A percentile compares a stretch with the other conserved stretches of the same genome.
Evolutionary conservation across 2,888 invertebrate species (phyloP).

Genomic region (Andrena minutula): DNA sequence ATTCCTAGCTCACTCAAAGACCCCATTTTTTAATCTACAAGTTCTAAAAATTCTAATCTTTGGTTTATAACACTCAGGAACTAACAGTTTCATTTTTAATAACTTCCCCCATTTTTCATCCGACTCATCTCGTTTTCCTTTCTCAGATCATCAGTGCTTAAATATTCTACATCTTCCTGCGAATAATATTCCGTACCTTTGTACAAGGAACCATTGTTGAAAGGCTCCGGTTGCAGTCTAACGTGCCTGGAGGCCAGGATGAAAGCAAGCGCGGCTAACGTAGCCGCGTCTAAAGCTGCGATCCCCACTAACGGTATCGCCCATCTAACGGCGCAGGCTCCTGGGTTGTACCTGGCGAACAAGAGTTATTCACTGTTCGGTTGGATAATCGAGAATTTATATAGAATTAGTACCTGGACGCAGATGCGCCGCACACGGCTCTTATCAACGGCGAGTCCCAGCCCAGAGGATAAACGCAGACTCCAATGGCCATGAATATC

Average conservation of each 20-base stretch:
- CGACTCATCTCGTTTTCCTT: neutral
- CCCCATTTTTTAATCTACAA: too few species aligned
- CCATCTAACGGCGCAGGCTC: conserved; percentile 96
- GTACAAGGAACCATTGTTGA: conserved; percentile 88
- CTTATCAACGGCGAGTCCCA: conserved; percentile 95
- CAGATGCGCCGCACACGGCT: conserved; percentile 93
- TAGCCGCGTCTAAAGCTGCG: conserved; percentile 93
- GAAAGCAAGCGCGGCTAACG: conserved; percentile 95
- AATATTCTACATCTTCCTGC: too few species aligned
- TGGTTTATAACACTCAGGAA: too few species aligned
- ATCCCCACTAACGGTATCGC: conserved; percentile 97
- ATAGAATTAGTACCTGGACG: conserved; percentile 88
- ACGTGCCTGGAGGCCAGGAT: conserved; percentile 96
- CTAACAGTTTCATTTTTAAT: too few species aligned
- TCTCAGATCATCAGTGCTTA: too few species aligned
- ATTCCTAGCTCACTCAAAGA: too few species aligned
- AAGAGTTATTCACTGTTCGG: conserved; percentile 5
- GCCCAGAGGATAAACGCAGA: conserved; percentile 95
- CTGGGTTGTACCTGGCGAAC: conserved; percentile 86
- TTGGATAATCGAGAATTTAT: neutral
- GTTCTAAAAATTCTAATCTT: too few species aligned
- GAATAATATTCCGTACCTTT: conserved; percentile 86
- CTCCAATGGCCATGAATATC: conserved; percentile 93
- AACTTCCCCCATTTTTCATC: too few species aligned
- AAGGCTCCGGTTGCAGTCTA: conserved; percentile 92